Base-by-base conservation (phyloP, 2,888 invertebrate species). In the Philaethria dido region DNA sequence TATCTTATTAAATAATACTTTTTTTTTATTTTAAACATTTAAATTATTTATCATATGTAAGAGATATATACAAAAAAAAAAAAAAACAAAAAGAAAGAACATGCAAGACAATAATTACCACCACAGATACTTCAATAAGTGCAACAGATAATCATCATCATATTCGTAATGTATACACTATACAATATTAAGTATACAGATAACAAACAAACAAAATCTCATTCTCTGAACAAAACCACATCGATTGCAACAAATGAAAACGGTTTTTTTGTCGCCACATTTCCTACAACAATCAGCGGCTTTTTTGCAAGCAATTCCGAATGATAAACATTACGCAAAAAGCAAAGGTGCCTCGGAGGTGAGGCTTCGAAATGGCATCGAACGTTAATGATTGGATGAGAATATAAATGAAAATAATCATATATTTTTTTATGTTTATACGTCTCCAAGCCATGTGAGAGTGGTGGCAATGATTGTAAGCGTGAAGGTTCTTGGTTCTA, bases 311-410 rank as follows among this genome's bases (percentile, higher is more conserved):
- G 48, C 45, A 71, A 72, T 76, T 78, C 75, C 74, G 72, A 76
- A 72, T 64, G 69, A 64, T 67, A 66, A 61, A 64, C 52, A 60
- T 78, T 75, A 52, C 36, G 70, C 75, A 80, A 82, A 86, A 85
- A 83, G 74, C 64, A 71, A 68, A 50, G 48, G 50, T 36, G 62
- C 42, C 67, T 36, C 48, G 29, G 64, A 59, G 18, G 16, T 48
- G 48, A 16, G 48, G 0, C n/a, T 16, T 22, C 3, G 42, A 59
- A 64, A 25, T 59, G 64, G 47, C 57, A 48, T 55, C 29, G 20
- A 48, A 33, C 13, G n/a, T 5, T 59, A 54, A 54, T 48, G 48
- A 48, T 48, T 48, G 48, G 14, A 0, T 8, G 6, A 22, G 48
- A 25, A 50, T 50, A 25, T 25, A 29, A 50, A 29, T 25, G n/a